Evolutionary conservation across 2,113 vertebrate species (phyloP).

Genomic region (Puffinus mauretanicus): DNA sequence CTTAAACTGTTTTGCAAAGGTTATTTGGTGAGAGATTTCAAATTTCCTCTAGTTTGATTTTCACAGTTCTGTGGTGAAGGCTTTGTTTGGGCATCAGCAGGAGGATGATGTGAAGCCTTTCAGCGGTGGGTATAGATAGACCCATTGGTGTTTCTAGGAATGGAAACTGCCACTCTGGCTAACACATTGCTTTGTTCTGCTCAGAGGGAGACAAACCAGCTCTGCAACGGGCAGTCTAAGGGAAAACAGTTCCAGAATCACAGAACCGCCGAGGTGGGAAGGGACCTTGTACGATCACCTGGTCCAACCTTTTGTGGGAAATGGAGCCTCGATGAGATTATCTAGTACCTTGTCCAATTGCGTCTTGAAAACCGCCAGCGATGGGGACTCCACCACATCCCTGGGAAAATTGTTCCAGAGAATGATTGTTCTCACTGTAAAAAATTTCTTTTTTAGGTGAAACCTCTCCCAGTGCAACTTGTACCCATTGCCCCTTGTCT

Average conservation of each 20-base stretch:
- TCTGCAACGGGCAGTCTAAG: not conserved
- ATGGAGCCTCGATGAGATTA: not conserved
- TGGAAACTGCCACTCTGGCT: not conserved
- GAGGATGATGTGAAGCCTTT: not conserved
- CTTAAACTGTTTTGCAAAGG: not conserved
- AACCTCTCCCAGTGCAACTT: not conserved
- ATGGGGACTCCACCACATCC: not conserved
- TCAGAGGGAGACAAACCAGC: not conserved
- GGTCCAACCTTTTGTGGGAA: not conserved
- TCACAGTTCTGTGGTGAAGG: not conserved
- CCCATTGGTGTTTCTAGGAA: not conserved
- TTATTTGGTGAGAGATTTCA: not conserved
- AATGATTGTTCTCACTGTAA: not conserved
- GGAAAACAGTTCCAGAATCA: not conserved
- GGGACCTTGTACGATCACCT: rapidly evolving
- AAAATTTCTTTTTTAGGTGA: not conserved
- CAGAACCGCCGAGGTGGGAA: not conserved
- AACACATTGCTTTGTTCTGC: not conserved
- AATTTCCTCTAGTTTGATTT: not conserved
- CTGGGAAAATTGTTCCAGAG: not conserved
- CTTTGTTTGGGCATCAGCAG: not conserved
- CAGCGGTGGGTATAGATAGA: not conserved
- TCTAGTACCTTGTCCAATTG: not conserved
- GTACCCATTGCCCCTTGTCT: not conserved
- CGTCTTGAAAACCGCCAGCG: not conserved